Base-by-base conservation (phyloP, 2,888 invertebrate genomes). In the Apantesis nais region DNA sequence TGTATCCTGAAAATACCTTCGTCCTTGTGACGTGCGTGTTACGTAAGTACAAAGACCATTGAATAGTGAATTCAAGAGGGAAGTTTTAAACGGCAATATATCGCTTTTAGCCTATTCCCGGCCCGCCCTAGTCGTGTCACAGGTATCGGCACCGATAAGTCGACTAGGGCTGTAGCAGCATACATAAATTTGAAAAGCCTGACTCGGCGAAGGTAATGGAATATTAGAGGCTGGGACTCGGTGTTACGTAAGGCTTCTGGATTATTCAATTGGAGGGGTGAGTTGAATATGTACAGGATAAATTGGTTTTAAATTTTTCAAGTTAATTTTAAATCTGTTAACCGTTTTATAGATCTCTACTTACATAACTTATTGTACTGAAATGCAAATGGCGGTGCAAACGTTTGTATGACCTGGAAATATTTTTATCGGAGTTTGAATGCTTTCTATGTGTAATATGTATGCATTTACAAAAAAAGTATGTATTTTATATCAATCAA, bases 81-180 rank as follows among this genome's bases (percentile, higher is more conserved):
- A 73, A 75, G 77, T 81, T 83, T 66, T 81, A 78, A 77, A 73
- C 75, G 74, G 76, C 76, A 82, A 86, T 86, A 83, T 86, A 85
- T 85, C 74, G 80, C 79, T 72, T 76, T 78, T 68, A 79, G 82
- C 76, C 75, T 67, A 79, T 68, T 68, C 70, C 64, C 62, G 75
- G 71, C 48, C 81, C 87, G 87, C 87, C 87, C 83, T 78, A 79
- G 76, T 74, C 87, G 19, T 87, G 87, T 87, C 77, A 68, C 78
- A 79, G 80, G 82, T 82, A 84, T 81, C 78, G 78, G 71, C 66
- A 44, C 37, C 61, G 63, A 69, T 60, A 64, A 63, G 62, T 60
- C 37, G 58, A 16, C 44, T 61, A 48, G 62, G 61, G 60, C 55
- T 68, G 64, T 37, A 52, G 48, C 31, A 39, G 62, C 72, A 55